Evolutionary conservation across 1,140 invertebrate species (phyloP), one percentile per base, ranked within the genome.

Genomic region (Elysia chlorotica): DNA sequence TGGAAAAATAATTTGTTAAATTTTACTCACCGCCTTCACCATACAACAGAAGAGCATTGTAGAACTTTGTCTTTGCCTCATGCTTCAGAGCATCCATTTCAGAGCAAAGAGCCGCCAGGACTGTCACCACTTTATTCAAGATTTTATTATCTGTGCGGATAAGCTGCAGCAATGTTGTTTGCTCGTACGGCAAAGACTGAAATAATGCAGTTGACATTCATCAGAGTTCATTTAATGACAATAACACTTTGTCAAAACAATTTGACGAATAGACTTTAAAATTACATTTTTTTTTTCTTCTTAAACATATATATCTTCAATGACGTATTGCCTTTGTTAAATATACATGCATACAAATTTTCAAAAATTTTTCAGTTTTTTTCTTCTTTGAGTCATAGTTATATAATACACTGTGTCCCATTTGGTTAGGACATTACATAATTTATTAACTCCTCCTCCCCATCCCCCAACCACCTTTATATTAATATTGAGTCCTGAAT

Each of bases 121-220:
- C 93, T 36, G 92, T 91, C n/a, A 96, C 87, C 23, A 95, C 90
- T 88, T 95, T 94, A 67, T 93, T 94, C 71, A 95, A 90, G 25
- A 92, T 88, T 83, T 93, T 92, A 85, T 95, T 95, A 85, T 96
- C 93, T 31, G 93, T 94, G 75, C 93, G 91, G 28, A 93, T 90
- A 48, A 95, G 83, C 75, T 93, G 90, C 33, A 93, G 85, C 53
- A 94, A 82, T 33, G 89, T 88, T 14, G 92, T 89, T 78, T 91
- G 88, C 86, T 94, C 93, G 76, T 87, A 88, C 6, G 90, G 89
- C 33, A 86, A 75, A 36, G 86, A 82, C 89, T 87, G 76, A 19
- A 81, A 57, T 68, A 61, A 73, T 48, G 10, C 10, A n/a, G 10
- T 48, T 48, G 10, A 14, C n/a, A 14, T 48, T 48, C 10, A 48